Evolutionary conservation across 2,888 invertebrate genomes (phyloP).

Genomic region (Rhamphomyia laevipes): DNA sequence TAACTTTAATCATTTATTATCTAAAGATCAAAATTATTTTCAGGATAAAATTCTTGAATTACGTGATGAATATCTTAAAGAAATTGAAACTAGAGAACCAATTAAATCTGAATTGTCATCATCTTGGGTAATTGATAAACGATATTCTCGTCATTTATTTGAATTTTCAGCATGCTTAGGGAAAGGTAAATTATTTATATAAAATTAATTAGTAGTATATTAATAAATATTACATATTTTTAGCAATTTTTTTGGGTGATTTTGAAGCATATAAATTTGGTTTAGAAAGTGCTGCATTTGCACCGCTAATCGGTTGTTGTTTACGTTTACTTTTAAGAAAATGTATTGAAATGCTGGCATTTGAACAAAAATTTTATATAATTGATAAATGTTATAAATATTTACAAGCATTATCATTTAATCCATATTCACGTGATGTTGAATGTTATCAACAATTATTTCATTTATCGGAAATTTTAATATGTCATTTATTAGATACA

Average conservation of each 20-base stretch:
- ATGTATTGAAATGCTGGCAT: slow-evolving; percentile 31
- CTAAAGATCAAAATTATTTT: background rate
- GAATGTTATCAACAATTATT: slow-evolving; percentile 30
- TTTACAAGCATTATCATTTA: slow-evolving; percentile 29
- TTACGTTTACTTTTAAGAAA: slow-evolving; percentile 30
- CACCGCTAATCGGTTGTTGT: slow-evolving; percentile 31
- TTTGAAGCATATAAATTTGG: slow-evolving; percentile 21
- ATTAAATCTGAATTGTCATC: slow-evolving; percentile 23
- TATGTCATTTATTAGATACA: slow-evolving; percentile 32
- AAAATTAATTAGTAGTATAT: too few relatives aligned
- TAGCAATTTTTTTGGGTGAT: slow-evolving; percentile 27
- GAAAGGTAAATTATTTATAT: slow-evolving; percentile 18
- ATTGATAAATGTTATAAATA: slow-evolving; percentile 31
- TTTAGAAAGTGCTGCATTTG: slow-evolving; percentile 22
- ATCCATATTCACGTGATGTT: slow-evolving; percentile 26
- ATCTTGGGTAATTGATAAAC: slow-evolving; percentile 25
- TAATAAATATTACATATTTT: background rate
- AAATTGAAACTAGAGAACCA: slow-evolving; percentile 21
- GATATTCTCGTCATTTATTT: slow-evolving; percentile 6
- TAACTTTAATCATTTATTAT: background rate
- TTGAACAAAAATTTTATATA: slow-evolving; percentile 27
- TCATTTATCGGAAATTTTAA: slow-evolving; percentile 31
- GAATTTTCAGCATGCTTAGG: slow-evolving; percentile 27
- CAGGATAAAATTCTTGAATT: slow-evolving; percentile 33
- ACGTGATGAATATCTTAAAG: slow-evolving; percentile 33